Evolutionary conservation across 2,797 vertebrate species (phyloP).

Genomic region (Peromyscus melanophrys): DNA sequence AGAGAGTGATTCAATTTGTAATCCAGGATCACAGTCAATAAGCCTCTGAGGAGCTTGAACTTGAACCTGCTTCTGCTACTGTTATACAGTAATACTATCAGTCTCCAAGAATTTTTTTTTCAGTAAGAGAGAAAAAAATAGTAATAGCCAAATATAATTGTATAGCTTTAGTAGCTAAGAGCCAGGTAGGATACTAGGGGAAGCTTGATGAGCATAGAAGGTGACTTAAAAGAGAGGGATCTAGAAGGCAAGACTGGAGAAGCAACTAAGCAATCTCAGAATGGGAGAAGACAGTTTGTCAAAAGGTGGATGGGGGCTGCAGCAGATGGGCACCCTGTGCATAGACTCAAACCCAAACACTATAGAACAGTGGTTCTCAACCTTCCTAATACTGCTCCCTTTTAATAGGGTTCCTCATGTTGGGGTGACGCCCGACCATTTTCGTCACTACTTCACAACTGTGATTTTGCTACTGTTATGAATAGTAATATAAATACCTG

Average conservation of each 20-base stretch:
- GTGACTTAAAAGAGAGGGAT: background rate
- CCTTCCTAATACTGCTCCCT: background rate
- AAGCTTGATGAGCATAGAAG: background rate
- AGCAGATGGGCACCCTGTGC: too few species aligned
- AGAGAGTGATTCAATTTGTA: background rate
- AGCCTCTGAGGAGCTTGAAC: background rate
- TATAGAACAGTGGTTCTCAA: background rate
- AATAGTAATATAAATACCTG: background rate
- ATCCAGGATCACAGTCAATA: background rate
- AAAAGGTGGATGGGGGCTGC: too few species aligned
- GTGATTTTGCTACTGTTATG: background rate
- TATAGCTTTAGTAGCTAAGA: background rate
- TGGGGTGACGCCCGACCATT: background rate
- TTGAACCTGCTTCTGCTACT: background rate
- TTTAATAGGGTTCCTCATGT: background rate
- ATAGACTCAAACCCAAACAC: background rate
- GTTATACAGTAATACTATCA: background rate
- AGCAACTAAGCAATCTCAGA: background rate
- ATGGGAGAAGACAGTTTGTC: background rate
- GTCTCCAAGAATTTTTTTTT: background rate
- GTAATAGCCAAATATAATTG: background rate
- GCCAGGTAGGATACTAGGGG: background rate
- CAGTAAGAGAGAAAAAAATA: background rate
- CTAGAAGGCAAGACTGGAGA: background rate
- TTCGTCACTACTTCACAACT: background rate